Percentiles rank a stretch among this genome's conserved stretches.
phyloP scores from a whole-genome alignment of 2,113 vertebrate species.

The Mustelus asterias region DNA sequence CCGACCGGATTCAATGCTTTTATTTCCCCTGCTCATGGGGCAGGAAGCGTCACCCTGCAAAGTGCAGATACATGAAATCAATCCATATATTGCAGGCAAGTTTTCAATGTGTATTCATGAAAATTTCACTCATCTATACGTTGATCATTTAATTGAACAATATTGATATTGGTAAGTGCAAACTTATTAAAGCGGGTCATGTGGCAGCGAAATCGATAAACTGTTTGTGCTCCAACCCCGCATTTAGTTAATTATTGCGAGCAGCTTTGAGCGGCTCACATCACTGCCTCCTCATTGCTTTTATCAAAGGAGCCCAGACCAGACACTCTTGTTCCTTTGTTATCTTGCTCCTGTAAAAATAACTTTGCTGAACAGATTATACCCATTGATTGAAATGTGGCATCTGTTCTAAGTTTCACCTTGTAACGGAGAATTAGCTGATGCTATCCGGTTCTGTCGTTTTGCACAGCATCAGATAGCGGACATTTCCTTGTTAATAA shows the following conservation, averaged over 20 bases:
- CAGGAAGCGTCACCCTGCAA: not conserved
- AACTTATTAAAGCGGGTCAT: not conserved
- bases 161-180: not conserved
- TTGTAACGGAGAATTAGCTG: slow-evolving; percentile 35
- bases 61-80: not conserved
- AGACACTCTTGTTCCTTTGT: slow-evolving; percentile 21
- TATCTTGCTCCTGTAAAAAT: slow-evolving; percentile 33
- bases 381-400: slow-evolving; percentile 31
- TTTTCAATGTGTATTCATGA: too few species aligned
- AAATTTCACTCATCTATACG: not conserved
- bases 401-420: slow-evolving; percentile 31
- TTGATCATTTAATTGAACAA: slow-evolving; percentile 14
- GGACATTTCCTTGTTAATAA: not conserved
- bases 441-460: not conserved
- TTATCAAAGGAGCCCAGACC: not conserved
- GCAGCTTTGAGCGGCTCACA: not conserved
- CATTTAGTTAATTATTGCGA: slow-evolving; percentile 25
- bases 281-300: slow-evolving; percentile 23
- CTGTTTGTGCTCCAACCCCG: not conserved
- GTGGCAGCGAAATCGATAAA: slow-evolving; percentile 2
- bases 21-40: not conserved
- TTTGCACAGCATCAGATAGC: slow-evolving; percentile 11
- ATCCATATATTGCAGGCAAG: not conserved
- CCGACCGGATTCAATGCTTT: not conserved
- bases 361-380: slow-evolving; percentile 35